A percentile compares a stretch with the other conserved stretches of the same genome.
phyloP scores from a whole-genome alignment of 2,888 invertebrate species.

The Monoplex corrugatus region DNA sequence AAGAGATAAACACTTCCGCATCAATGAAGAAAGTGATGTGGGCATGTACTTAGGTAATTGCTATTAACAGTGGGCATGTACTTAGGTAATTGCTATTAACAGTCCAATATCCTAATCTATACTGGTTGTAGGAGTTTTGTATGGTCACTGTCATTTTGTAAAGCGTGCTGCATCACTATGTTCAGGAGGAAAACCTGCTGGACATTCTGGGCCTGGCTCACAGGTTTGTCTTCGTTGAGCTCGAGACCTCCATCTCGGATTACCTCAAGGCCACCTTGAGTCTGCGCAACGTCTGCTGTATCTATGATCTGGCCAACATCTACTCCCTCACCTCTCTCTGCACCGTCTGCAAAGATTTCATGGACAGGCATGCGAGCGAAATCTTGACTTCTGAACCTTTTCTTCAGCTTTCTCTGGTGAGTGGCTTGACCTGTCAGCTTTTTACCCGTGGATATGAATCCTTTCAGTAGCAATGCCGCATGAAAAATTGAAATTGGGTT shows the following conservation, averaged over 20 bases:
- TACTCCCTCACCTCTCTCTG: slow-evolving; percentile 85
- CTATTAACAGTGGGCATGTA: no score
- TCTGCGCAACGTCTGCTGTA: slow-evolving; percentile 94
- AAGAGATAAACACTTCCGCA: no score
- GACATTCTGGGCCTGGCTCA: slow-evolving; percentile 93
- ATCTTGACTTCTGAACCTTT: slow-evolving; percentile 93
- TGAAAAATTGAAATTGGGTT: no score
- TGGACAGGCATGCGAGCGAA: slow-evolving; percentile 93
- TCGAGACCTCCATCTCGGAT: slow-evolving; percentile 95
- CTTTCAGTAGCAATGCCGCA: no score
- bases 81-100: no score
- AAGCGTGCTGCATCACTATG: no score
- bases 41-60: no score
- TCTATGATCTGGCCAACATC: slow-evolving; percentile 94
- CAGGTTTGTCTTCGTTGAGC: slow-evolving; percentile 95
- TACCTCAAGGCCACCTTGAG: slow-evolving; percentile 94
- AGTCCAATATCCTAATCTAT: no score
- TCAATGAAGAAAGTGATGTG: no score
- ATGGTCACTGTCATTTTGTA: no score
- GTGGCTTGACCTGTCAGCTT: slow-evolving; percentile 68
- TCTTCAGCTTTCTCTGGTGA: slow-evolving; percentile 90
- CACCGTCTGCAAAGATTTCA: slow-evolving; percentile 92
- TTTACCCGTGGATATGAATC: no score
- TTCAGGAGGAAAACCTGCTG: slow-evolving; percentile 82
- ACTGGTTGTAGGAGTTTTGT: no score